Percentiles rank a stretch among this genome's conserved stretches.
phyloP scores from a whole-genome alignment of 2,888 invertebrate genomes.

The Cremastinae sp. region DNA sequence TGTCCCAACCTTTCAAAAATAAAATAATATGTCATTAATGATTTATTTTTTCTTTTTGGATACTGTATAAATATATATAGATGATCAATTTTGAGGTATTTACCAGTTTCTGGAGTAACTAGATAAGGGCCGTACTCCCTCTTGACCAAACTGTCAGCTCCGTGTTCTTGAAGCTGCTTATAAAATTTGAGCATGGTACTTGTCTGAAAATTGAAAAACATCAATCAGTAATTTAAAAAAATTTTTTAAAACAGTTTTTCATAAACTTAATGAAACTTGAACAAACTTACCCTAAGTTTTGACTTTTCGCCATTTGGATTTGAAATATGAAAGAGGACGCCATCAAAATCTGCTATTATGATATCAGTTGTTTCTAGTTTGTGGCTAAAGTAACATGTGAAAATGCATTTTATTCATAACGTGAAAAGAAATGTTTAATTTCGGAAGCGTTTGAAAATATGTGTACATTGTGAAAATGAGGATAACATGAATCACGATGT shows the following conservation, averaged over 20 bases:
- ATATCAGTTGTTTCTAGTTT: slow-evolving; percentile 98
- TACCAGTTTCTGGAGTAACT: slow-evolving; percentile 93
- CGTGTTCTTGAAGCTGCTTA: slow-evolving; percentile 98
- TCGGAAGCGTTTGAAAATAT: not conserved
- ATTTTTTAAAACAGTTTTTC: not conserved
- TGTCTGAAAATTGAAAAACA: slow-evolving; percentile 84
- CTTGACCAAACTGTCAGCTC: slow-evolving; percentile 97
- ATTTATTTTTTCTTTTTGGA: slow-evolving; percentile 1
- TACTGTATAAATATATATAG: too few relatives aligned
- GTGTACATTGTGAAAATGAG: too few relatives aligned
- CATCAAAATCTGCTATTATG: slow-evolving; percentile 98
- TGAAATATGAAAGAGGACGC: slow-evolving; percentile 98
- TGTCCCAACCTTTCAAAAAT: slow-evolving; percentile 90
- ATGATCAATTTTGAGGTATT: too few relatives aligned
- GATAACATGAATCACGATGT: not conserved
- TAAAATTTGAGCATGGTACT: slow-evolving; percentile 99
- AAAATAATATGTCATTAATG: slow-evolving; percentile 12
- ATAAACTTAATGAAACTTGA: not conserved
- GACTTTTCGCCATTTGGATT: slow-evolving; percentile 98
- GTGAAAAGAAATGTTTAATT: not conserved
- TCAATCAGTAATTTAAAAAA: slow-evolving; percentile 19
- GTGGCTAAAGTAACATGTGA: slow-evolving; percentile 84
- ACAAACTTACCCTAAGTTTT: slow-evolving; percentile 93
- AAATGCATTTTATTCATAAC: not conserved
- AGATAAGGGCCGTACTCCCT: slow-evolving; percentile 94